Percentiles rank a stretch among this genome's conserved stretches.
Evolutionary conservation across 2,797 vertebrate species (phyloP).

Genomic region (Hylomyscus alleni): DNA sequence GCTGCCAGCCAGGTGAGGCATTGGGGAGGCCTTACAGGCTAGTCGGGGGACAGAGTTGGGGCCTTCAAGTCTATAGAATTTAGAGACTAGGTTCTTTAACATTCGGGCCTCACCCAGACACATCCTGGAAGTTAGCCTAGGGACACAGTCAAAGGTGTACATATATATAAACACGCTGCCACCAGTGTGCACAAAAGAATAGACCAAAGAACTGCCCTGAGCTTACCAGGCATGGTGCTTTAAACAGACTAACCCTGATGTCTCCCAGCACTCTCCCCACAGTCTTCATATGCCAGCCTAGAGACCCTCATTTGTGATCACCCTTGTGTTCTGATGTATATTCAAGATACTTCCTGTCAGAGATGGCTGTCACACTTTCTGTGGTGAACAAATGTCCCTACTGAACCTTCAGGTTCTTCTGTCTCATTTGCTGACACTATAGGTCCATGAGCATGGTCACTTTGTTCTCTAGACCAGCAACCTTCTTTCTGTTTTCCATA

Average conservation of each 20-base stretch:
- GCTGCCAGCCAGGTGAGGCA: slow-evolving; percentile 96
- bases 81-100: neutral
- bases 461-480: neutral
- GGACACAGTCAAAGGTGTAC: neutral
- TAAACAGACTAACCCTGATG: neutral
- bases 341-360: neutral
- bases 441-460: neutral
- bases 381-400: neutral
- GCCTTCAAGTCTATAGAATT: neutral
- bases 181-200: neutral
- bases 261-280: neutral
- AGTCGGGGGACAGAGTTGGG: neutral
- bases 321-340: neutral
- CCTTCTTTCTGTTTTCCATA: neutral
- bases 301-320: neutral
- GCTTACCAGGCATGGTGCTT: neutral
- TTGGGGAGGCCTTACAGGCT: neutral
- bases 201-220: neutral
- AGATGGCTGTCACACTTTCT: neutral
- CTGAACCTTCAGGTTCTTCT: slow-evolving; percentile 7
- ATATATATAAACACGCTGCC: neutral
- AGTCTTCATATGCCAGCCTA: neutral
- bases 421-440: neutral
- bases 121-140: neutral
- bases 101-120: neutral